Evolutionary conservation across 2,113 vertebrate genomes (phyloP).

Genomic region (Gopherus evgoodei): DNA sequence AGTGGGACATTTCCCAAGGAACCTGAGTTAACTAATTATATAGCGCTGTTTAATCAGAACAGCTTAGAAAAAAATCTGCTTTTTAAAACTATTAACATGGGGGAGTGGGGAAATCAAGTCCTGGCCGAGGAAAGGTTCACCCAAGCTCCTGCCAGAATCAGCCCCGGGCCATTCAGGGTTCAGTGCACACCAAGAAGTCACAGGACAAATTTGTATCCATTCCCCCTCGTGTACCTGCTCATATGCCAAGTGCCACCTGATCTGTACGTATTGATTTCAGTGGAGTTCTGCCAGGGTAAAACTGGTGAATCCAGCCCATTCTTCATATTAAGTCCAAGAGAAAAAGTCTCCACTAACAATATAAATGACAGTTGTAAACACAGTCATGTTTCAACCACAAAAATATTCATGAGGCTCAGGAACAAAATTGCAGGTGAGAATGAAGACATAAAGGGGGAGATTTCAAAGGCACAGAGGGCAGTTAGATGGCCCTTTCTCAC

Average conservation of each 20-base stretch:
- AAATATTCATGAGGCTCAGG: neutral
- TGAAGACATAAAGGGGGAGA: neutral
- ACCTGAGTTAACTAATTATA: slow-evolving; percentile 58
- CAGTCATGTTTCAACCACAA: neutral
- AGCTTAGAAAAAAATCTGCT: slow-evolving; percentile 29
- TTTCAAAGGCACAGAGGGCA: neutral
- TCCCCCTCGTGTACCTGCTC: neutral
- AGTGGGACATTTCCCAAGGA: slow-evolving; percentile 74
- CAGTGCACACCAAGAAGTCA: neutral
- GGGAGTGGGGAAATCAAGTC: neutral
- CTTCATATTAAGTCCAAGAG: neutral
- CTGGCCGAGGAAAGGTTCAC: slow-evolving; percentile 25
- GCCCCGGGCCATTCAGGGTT: neutral
- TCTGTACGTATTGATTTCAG: neutral
- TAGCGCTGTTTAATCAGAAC: slow-evolving; percentile 67
- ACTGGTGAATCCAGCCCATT: neutral
- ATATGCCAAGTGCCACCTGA: neutral
- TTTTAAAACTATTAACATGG: neutral
- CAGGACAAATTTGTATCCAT: neutral
- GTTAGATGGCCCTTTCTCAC: neutral
- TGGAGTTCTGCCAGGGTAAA: neutral
- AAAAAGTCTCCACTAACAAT: neutral
- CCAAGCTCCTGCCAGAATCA: neutral
- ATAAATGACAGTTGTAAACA: neutral
- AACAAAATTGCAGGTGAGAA: neutral